A percentile compares a stretch with the other conserved stretches of the same genome.
Conservation (phyloP, 30 jellyfish, hydroid and myxozoan species). For the Catostylus mosaicus region DNA sequence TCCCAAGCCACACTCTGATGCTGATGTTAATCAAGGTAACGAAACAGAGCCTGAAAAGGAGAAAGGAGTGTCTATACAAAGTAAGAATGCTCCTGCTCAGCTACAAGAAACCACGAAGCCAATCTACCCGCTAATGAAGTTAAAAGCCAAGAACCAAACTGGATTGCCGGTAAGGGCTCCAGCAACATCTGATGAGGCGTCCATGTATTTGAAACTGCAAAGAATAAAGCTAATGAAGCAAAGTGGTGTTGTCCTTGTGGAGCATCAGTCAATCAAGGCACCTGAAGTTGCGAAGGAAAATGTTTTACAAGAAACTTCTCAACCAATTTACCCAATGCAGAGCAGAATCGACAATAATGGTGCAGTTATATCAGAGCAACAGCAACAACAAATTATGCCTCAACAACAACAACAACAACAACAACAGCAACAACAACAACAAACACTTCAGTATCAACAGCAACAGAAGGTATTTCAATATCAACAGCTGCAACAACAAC, state of each 20-base stretch:
- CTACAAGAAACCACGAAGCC: constrained; percentile 41
- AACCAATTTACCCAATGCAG: constrained; percentile 52
- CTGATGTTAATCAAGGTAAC: constrained; percentile 47
- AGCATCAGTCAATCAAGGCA: constrained; percentile 18
- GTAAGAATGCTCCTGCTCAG: not conserved
- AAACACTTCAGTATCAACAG: not conserved
- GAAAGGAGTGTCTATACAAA: not conserved
- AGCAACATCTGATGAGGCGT: constrained; percentile 18
- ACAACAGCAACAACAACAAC: constrained; percentile 29
- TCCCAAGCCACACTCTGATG: constrained; percentile 53
- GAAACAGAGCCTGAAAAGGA: constrained; percentile 45
- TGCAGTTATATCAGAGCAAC: not conserved
- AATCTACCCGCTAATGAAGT: constrained; percentile 24
- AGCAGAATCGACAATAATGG: constrained; percentile 1
- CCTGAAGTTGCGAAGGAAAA: constrained; percentile 18
- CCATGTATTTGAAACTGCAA: constrained; percentile 35
- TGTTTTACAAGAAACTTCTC: constrained; percentile 34
- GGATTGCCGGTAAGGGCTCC: not conserved
- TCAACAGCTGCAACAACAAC: constrained; percentile 18
- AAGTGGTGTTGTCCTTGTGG: constrained; percentile 12
- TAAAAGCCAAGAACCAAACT: not conserved
- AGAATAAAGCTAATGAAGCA: constrained; percentile 24
- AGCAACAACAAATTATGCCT: not conserved
- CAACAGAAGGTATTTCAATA: constrained; percentile 3
- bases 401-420: constrained; percentile 29